These are phyloP conservation scores for Sabatieria punctata DNA, from an alignment of 2,888 invertebrate species.

Conservation along the genomic window DNA sequence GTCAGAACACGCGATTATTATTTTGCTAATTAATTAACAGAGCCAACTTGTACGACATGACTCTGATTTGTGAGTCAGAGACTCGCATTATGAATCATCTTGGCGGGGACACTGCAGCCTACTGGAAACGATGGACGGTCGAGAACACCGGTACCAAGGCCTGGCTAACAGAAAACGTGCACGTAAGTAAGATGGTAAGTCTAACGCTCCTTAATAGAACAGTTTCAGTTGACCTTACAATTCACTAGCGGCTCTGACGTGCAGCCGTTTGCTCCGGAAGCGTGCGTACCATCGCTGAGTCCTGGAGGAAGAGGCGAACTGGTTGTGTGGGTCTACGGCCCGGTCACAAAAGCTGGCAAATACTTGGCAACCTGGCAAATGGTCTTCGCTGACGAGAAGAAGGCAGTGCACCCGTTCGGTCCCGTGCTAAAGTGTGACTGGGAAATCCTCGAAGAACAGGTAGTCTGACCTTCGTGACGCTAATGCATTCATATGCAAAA, in stretches of 20 bases:
- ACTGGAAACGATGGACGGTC: background rate
- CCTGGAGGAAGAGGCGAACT: background rate
- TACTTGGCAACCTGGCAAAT: background rate
- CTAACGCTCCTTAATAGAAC: too few relatives aligned
- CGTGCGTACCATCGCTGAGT: background rate
- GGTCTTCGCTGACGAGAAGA: too few relatives aligned
- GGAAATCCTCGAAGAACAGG: too few relatives aligned
- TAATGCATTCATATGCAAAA: too few relatives aligned
- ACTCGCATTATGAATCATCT: background rate
- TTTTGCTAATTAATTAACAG: too few relatives aligned
- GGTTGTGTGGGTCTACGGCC: background rate
- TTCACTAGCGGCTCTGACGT: background rate
- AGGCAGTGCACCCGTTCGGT: too few relatives aligned
- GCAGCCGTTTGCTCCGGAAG: background rate
- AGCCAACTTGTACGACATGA: background rate
- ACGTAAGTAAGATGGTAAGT: too few relatives aligned
- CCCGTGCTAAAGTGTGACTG: too few relatives aligned
- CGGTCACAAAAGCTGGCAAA: background rate
- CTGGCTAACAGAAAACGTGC: background rate
- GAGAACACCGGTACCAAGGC: background rate
- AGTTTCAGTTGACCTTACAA: background rate
- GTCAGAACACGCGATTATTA: too few relatives aligned
- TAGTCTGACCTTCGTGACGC: too few relatives aligned
- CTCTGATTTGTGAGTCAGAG: background rate
- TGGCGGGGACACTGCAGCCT: background rate